Conservation (phyloP, 1,140 invertebrate species). For the Pseudomyrmex concolor region DNA sequence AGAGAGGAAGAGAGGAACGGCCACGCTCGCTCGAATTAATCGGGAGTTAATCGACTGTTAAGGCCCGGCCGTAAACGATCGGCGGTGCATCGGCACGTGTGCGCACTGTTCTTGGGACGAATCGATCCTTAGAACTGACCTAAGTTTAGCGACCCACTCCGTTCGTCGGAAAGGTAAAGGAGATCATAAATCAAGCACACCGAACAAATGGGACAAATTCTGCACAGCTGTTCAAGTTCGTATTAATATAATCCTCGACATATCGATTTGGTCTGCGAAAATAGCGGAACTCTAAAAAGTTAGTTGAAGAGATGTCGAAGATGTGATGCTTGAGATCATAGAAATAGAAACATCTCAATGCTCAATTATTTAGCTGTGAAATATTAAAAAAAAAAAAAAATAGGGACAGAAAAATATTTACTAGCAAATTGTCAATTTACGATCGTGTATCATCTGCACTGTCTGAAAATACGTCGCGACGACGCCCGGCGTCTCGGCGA, state of each 20-base stretch:
- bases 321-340: no score
- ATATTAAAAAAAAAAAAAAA: no score
- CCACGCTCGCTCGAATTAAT: conserved; percentile 55
- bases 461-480: conserved; percentile 77
- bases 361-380: no score
- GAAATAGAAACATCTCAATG: no score
- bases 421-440: no score
- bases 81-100: conserved; percentile 62
- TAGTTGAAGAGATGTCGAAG: no score
- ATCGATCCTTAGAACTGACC: conserved; percentile 64
- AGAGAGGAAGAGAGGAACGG: conserved; percentile 14
- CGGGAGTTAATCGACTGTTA: conserved; percentile 63
- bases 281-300: neutral
- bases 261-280: neutral
- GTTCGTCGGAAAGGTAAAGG: neutral
- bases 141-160: conserved; percentile 60
- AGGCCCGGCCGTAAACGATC: conserved; percentile 39
- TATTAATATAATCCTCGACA: neutral
- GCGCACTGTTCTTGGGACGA: conserved; percentile 19
- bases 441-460: no score
- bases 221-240: neutral
- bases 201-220: conserved; percentile 21
- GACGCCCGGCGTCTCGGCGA: conserved; percentile 75
- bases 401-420: no score
- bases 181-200: conserved; percentile 3